Conservation (phyloP, 1,140 invertebrate genomes). For the Brachionus rotundiformis region DNA sequence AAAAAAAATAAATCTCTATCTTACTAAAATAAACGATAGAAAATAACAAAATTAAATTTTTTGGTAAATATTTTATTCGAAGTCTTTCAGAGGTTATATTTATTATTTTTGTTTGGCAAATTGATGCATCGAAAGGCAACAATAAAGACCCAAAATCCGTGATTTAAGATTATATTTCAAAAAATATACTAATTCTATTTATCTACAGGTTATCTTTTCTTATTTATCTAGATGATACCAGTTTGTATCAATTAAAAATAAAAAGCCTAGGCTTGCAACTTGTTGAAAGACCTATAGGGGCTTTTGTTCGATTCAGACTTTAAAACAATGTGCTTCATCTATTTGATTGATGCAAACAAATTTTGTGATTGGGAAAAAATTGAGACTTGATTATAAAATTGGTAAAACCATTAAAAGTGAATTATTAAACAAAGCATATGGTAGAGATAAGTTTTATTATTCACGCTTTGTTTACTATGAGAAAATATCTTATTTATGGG, state of each 20-base stretch:
- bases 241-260: background rate
- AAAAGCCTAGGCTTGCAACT: background rate
- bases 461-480: slow-evolving; percentile 21
- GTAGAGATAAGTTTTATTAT: background rate
- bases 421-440: slow-evolving; percentile 34
- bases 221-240: background rate
- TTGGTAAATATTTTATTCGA: background rate
- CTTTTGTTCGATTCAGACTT: background rate
- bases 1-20: background rate
- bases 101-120: background rate
- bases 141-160: background rate
- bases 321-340: too few relatives aligned
- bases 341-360: slow-evolving; percentile 1
- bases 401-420: background rate
- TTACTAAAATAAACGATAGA: background rate
- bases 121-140: background rate
- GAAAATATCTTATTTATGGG: background rate
- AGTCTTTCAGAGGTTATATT: background rate
- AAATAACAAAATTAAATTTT: background rate
- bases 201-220: slow-evolving; percentile 34
- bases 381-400: background rate
- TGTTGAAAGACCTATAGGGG: background rate
- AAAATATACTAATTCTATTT: background rate
- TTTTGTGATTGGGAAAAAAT: slow-evolving; percentile 15
- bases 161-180: slow-evolving; percentile 16